Evolutionary conservation across 1,140 invertebrate species (phyloP), one percentile per base, ranked within the genome.

Genomic region (Drosophila kanapiae): DNA sequence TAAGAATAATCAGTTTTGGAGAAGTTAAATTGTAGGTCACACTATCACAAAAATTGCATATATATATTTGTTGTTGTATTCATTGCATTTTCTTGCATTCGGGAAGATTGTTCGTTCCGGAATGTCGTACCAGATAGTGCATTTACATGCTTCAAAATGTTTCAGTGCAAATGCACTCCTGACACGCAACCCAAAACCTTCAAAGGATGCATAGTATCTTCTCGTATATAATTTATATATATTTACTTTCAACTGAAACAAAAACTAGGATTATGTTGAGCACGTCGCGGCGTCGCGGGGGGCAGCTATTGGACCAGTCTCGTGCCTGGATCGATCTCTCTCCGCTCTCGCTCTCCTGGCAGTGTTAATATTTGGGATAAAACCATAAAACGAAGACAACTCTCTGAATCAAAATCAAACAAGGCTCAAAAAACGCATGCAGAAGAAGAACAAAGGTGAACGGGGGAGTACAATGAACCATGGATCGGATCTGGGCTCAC

Each of bases 41-140:
- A 64, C 54, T 68, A 70, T 51, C 77, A 84, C 75, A 87, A 91
- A 91, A 91, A 91, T 91, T 75, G 53, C 61, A 76, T 76, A 76
- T 68, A 54, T 53, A 13, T 48, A n/a, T 49, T 0, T 13, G 23
- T 49, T 49, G 23, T 29, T 29, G 29, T 31, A 31, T 75, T 68
- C 11, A 42, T 65, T 70, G 75, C 77, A 85, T 91, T 82, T 84
- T 86, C 58, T 86, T 87, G 83, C 75, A 86, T 86, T 83, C 70
- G 79, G 78, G 91, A 91, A 91, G 91, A 92, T 92, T 93, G 94
- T 93, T 94, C 94, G 93, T 93, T 93, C 93, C 94, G 94, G 95
- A 95, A 96, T 98, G 97, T 97, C 97, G 98, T 98, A 98, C 98
- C 98, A 98, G 98, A 98, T 98, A 98, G 98, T 98, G 98, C 98